These are phyloP conservation scores for Bombus impatiens DNA, from an alignment of 1,140 invertebrate species.

Conservation along the genomic window DNA sequence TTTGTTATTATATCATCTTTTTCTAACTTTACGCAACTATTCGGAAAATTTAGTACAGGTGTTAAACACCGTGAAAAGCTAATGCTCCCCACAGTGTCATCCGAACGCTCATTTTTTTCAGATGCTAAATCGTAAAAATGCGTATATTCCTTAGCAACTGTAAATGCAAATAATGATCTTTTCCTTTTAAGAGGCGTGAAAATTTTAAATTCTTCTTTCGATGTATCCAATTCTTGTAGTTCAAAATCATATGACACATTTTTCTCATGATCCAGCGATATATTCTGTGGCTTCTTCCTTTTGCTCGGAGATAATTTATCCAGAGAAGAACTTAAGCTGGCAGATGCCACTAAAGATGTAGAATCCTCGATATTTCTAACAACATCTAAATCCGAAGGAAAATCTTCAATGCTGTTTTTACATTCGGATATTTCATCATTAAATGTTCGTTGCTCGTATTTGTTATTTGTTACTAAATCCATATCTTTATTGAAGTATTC, in stretches of 20 bases:
- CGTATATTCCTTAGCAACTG: not conserved
- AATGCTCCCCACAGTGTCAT: conserved; percentile 31
- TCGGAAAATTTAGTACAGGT: conserved; percentile 34
- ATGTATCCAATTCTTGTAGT: not conserved
- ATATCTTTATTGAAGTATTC: conserved; percentile 56
- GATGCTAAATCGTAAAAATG: conserved; percentile 13
- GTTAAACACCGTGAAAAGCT: conserved; percentile 54
- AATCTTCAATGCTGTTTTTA: not conserved
- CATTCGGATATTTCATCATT: not conserved
- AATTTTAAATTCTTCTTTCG: conserved; percentile 73
- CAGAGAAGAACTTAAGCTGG: not conserved
- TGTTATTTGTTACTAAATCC: not conserved
- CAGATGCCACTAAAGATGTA: too few relatives aligned
- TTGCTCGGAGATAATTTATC: conserved; percentile 65
- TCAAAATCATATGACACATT: not conserved
- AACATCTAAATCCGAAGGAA: not conserved
- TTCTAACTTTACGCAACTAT: not conserved
- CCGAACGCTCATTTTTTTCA: conserved; percentile 15
- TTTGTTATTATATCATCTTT: not conserved
- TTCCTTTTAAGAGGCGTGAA: conserved; percentile 76
- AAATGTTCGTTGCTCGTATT: not conserved
- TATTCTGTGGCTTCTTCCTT: conserved; percentile 57
- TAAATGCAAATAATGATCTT: conserved; percentile 34
- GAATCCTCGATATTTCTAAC: not conserved
- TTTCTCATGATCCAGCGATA: not conserved